phyloP scores from a whole-genome alignment of 2,113 vertebrate species.

The Platichthys flesus region DNA sequence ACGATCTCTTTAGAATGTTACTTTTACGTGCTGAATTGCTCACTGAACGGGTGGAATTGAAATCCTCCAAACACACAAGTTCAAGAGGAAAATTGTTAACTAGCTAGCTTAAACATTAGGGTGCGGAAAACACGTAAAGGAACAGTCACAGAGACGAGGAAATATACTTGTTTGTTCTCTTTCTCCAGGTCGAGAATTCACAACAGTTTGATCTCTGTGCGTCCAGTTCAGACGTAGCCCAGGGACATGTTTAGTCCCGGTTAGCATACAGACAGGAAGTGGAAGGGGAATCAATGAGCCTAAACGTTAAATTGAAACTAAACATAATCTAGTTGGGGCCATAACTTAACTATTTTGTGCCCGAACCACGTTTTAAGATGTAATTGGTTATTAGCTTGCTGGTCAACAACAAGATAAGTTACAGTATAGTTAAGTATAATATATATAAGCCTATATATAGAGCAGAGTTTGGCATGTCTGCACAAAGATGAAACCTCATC shows the following conservation, averaged over 20 bases:
- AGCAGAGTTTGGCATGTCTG: background rate
- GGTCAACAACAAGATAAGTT: too few species aligned
- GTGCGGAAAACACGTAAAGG: conserved; percentile 47
- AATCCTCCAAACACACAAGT: conserved; percentile 41
- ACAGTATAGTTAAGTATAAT: too few species aligned
- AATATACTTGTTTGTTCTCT: conserved; percentile 23
- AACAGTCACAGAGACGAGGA: conserved; percentile 24
- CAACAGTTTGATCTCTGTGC: background rate
- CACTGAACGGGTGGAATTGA: conserved; percentile 22
- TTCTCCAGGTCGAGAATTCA: background rate
- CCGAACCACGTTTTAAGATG: too few species aligned
- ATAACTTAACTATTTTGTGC: too few species aligned
- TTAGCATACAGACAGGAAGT: background rate
- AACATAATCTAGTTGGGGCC: background rate
- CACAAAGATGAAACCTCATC: conserved; percentile 23
- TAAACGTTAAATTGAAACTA: background rate
- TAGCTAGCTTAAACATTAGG: conserved; percentile 35
- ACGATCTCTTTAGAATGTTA: background rate
- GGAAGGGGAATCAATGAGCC: background rate
- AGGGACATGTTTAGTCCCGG: background rate
- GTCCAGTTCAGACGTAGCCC: conserved; percentile 2
- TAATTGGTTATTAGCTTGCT: too few species aligned
- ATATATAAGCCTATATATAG: background rate
- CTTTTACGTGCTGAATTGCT: conserved; percentile 39
- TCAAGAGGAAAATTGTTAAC: conserved; percentile 25